Base-by-base conservation (phyloP, 2,797 vertebrate genomes). In the Megalops cyprinoides region DNA sequence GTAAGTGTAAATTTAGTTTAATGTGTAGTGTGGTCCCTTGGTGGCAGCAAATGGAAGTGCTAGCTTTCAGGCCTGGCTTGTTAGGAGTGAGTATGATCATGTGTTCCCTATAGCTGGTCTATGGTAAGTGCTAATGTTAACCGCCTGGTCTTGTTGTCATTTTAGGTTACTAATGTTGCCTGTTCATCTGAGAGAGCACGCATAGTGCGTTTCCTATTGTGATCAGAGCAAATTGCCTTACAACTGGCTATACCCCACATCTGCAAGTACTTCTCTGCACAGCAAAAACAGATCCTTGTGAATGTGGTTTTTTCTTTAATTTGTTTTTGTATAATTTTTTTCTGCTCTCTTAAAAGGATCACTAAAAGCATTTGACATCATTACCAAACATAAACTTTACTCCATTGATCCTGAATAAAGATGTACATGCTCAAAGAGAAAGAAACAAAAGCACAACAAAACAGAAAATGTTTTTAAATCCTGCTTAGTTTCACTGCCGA, bases 51-150 rank as follows among this genome's bases (percentile, higher is more conserved):
- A 0, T 5, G 14, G 25, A 44, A 65, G 53, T 77, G 37, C 44
- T 78, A 82, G 86, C 85, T 76, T 82, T 82, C 8, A 10, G 0
- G 82, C 25, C 23, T 83, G 83, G 44, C 23, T 67, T 87, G 4
- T 81, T 87, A 55, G 83, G 37, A 82, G 60, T n/a, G 48, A 44
- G 49, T 3, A 25, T 1, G 44, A 55, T 87, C 75, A 83, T 85
- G 85, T 37, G 55, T 85, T 86, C 85, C 84, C 86, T 78, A 87
- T 88, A 81, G 87, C 79, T 62, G 87, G 84, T 81, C 69, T 31
- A 39, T 86, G 84, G 83, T 83, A 84, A 87, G 71, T 6, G 62
- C 84, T 88, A 85, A 89, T 87, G 87, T 82, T 0, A 87, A 37
- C 74, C 44, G 82, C 65, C 44, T 82, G 79, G 56, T 79, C 37